Base-by-base conservation (phyloP, 2,797 vertebrate species). In the Thripadectes ignobilis region DNA sequence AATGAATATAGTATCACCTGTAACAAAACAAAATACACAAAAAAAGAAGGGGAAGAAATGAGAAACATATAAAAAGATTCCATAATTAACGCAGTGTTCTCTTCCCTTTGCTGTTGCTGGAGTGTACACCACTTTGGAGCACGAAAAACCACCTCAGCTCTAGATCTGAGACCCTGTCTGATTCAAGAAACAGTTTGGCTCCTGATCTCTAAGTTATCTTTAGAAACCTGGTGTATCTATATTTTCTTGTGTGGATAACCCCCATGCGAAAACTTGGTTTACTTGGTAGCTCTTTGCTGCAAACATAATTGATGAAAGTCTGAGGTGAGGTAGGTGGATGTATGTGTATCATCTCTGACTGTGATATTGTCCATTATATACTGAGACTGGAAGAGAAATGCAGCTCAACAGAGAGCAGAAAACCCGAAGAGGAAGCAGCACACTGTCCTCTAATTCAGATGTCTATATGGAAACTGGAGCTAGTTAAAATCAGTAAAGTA, bases 1-100 rank as follows among this genome's bases (percentile, higher is more conserved):
- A 73, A 99, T 99, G 98, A 99, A 99, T 95, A 99, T 98, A 9
- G 99, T 99, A 95, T 99, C 99, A 88, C 99, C 99, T 99, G 98
- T 17, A 93, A 96, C 62, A 96, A 85, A 88, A 51, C 10, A 54
- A 30, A 54, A 67, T 30, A 75, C 14, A 32, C 43, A 52, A 32
- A 39, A 45, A 9, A 52, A 43, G 45, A 49, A 72, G 45, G 48
- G 61, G 58, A 87, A 41, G 80, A 75, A 75, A 88, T 95, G 75
- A 97, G 94, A 94, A 92, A 65, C 20, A 51, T 30, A 88, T 55
- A 15, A 39, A 88, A 86, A 52, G 58, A 49, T 48, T 81, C 48
- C 7, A 1, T 23, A 38, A 45, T 62, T 61, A 54, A 17, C 3
- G 3, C 46, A 76, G 22, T 7, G n/a, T 14, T 73, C 32, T 80